A percentile compares a stretch with the other conserved stretches of the same genome.
phyloP scores from a whole-genome alignment of 2,888 invertebrate genomes.

The Mythimna albipuncta region DNA sequence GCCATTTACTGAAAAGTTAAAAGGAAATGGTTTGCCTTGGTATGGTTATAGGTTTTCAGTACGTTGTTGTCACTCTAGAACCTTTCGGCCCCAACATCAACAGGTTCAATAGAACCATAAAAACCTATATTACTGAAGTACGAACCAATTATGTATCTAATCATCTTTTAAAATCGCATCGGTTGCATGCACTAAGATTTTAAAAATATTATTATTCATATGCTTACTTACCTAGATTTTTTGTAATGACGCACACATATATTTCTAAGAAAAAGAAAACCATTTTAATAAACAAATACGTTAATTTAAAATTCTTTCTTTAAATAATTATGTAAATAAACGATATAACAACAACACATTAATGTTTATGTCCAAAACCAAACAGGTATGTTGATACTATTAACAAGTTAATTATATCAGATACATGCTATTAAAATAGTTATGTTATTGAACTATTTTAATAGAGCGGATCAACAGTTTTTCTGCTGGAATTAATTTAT shows the following conservation, averaged over 20 bases:
- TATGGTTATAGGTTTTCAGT: no score
- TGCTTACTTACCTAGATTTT: not conserved
- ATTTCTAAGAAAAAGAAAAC: constrained; percentile 20
- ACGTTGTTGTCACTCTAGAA: no score
- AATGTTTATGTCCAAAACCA: constrained; percentile 17
- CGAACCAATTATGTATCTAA: not conserved
- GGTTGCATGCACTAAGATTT: not conserved
- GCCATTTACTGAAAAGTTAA: no score
- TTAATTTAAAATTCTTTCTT: not conserved
- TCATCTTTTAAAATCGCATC: not conserved
- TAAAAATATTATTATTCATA: not conserved
- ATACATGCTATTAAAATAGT: constrained; percentile 19
- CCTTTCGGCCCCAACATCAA: no score
- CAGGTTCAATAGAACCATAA: no score
- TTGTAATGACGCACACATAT: not conserved
- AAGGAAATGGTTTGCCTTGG: no score
- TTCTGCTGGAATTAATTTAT: not conserved
- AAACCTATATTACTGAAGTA: not conserved
- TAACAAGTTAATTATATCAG: constrained; percentile 28
- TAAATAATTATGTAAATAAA: constrained; percentile 52
- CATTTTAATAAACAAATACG: not conserved
- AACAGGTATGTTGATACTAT: constrained; percentile 28
- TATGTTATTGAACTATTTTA: not conserved
- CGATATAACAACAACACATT: constrained; percentile 38
- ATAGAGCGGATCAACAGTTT: not conserved